These are phyloP conservation scores for Gallinago nigripennis DNA, from an alignment of 2,797 vertebrate genomes.

Conservation along the genomic window DNA sequence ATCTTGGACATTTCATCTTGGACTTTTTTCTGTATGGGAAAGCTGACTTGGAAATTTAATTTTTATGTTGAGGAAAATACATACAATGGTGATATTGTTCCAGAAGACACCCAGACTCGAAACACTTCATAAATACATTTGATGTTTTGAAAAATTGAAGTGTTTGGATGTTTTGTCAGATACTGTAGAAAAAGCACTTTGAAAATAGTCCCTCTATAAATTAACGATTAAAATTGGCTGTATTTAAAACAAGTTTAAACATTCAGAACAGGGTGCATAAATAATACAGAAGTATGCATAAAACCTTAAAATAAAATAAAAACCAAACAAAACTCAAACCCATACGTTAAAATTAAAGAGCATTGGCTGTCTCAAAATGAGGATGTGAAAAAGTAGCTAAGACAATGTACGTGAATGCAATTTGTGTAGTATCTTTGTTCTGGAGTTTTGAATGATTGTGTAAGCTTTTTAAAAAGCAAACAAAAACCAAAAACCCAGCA, in stretches of 20 bases:
- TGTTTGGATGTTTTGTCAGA: background rate
- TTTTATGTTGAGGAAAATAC: background rate
- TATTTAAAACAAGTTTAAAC: background rate
- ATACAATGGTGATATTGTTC: background rate
- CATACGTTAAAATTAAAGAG: background rate
- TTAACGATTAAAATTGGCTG: background rate
- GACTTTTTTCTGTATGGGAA: background rate
- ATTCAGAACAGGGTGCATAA: background rate
- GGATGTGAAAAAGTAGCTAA: background rate
- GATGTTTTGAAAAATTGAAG: background rate
- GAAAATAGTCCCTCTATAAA: background rate
- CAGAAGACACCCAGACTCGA: background rate
- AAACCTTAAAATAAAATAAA: slow-evolving; percentile 13
- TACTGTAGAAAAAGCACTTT: background rate
- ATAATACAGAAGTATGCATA: background rate
- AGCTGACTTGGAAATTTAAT: background rate
- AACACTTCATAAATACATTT: background rate
- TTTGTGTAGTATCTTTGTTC: slow-evolving; percentile 1
- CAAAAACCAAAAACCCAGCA: background rate
- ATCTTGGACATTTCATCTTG: background rate
- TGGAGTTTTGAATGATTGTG: background rate
- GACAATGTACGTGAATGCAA: background rate
- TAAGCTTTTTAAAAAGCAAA: background rate
- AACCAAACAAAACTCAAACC: background rate
- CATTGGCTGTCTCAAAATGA: background rate